Evolutionary conservation across 2,797 vertebrate species (phyloP).

Genomic region (Pseudopleuronectes americanus): DNA sequence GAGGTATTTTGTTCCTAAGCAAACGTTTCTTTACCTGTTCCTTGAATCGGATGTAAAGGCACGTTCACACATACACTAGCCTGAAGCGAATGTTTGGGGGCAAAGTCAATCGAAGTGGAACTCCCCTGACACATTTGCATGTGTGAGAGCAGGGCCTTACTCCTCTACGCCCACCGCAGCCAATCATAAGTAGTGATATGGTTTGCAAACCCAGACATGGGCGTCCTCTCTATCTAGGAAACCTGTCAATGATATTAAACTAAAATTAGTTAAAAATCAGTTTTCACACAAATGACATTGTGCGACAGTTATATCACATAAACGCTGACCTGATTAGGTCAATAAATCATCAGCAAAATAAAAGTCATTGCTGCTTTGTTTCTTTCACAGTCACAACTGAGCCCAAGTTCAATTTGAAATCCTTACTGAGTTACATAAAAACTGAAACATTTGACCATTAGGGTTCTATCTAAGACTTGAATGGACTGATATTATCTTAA

Average conservation of each 20-base stretch:
- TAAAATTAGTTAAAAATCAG: constrained; percentile 34
- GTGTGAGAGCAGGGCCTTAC: too few species aligned
- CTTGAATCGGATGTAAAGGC: not conserved
- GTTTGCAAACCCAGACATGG: constrained; percentile 12
- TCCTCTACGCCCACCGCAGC: not conserved
- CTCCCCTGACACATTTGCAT: too few species aligned
- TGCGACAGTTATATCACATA: constrained; percentile 24
- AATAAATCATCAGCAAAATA: constrained; percentile 45
- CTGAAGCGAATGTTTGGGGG: too few species aligned
- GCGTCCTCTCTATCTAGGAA: constrained; percentile 4
- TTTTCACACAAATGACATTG: constrained; percentile 40
- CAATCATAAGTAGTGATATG: not conserved
- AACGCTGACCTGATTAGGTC: constrained; percentile 30
- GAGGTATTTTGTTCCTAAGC: not conserved
- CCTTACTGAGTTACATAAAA: not conserved
- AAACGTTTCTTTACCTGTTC: not conserved
- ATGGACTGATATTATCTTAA: not conserved
- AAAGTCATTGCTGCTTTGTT: constrained; percentile 18
- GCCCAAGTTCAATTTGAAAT: constrained; percentile 33
- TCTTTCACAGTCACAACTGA: constrained; percentile 23
- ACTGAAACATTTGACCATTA: not conserved
- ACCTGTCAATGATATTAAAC: constrained; percentile 1
- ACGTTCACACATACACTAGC: too few species aligned
- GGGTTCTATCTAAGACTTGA: not conserved
- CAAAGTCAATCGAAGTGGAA: too few species aligned